Percentiles rank a stretch among this genome's conserved stretches.
These are phyloP conservation scores for Semicossyphus pulcher DNA, from an alignment of 2,113 vertebrate species.

Conservation along the genomic window DNA sequence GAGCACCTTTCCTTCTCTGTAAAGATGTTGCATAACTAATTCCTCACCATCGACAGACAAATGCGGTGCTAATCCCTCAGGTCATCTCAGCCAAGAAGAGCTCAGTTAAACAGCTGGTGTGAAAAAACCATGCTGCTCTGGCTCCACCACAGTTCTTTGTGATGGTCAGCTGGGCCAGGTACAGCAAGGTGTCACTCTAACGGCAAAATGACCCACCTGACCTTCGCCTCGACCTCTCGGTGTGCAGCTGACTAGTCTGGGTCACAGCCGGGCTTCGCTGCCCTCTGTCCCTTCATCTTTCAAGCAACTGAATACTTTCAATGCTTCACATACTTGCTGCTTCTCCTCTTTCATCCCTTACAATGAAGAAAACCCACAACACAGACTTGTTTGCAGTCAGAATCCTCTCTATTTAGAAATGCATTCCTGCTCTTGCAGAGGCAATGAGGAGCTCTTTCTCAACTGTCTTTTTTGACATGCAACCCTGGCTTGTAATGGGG, in stretches of 20 bases:
- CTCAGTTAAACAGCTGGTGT: conserved; percentile 38
- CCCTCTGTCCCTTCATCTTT: conserved; percentile 40
- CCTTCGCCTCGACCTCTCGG: conserved; percentile 51
- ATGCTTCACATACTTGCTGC: conserved; percentile 65
- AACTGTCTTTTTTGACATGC: no score
- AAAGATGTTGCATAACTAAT: background rate
- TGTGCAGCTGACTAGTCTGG: conserved; percentile 39
- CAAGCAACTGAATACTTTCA: conserved; percentile 41
- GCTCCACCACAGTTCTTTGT: conserved; percentile 24
- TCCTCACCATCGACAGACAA: background rate
- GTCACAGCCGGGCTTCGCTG: conserved; percentile 36
- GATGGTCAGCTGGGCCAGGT: conserved; percentile 36
- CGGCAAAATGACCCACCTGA: conserved; percentile 56
- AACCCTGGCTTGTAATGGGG: background rate
- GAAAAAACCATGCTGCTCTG: conserved; percentile 13
- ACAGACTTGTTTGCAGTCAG: conserved; percentile 6
- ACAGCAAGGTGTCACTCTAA: conserved; percentile 36
- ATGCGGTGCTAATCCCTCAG: background rate
- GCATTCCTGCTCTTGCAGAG: background rate
- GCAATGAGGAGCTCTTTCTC: background rate
- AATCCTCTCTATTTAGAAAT: conserved; percentile 5
- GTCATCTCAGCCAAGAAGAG: background rate
- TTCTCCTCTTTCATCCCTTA: conserved; percentile 66
- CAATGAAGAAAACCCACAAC: conserved; percentile 13
- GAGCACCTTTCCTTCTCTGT: no score